A percentile compares a stretch with the other conserved stretches of the same genome.
phyloP scores from a whole-genome alignment of 2,888 invertebrate species.

The Aphrophora alni region DNA sequence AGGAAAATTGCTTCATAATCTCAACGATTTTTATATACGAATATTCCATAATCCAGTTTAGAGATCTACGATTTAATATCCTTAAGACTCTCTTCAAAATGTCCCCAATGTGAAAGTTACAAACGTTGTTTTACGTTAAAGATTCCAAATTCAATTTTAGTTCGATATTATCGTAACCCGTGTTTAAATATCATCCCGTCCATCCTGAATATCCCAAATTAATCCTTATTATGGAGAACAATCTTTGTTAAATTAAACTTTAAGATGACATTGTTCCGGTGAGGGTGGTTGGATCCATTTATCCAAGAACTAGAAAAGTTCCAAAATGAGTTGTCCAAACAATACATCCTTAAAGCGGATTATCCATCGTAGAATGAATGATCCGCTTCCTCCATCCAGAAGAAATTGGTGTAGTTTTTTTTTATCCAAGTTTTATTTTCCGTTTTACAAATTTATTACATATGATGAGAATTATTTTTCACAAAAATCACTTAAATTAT shows the following conservation, averaged over 20 bases:
- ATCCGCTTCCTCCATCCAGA: constrained; percentile 24
- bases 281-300: neutral
- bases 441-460: constrained; percentile 28
- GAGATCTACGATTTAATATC: too few species aligned
- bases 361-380: constrained; percentile 29
- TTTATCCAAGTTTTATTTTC: constrained; percentile 15
- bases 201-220: neutral
- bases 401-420: constrained; percentile 18
- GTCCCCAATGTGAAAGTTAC: too few species aligned
- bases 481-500: neutral
- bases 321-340: constrained; percentile 19
- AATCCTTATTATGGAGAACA: neutral
- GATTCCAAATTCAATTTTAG: too few species aligned
- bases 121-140: too few species aligned
- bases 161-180: neutral
- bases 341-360: constrained; percentile 29
- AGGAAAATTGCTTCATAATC: too few species aligned
- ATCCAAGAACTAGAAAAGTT: constrained; percentile 1
- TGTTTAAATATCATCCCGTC: neutral
- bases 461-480: neutral
- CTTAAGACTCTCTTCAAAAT: too few species aligned
- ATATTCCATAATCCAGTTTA: too few species aligned
- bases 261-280: neutral
- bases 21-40: too few species aligned
- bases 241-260: neutral